Percentiles rank a stretch among this genome's conserved stretches.
These are phyloP conservation scores for Mercenaria mercenaria DNA, from an alignment of 1,140 invertebrate genomes.

Conservation along the genomic window DNA sequence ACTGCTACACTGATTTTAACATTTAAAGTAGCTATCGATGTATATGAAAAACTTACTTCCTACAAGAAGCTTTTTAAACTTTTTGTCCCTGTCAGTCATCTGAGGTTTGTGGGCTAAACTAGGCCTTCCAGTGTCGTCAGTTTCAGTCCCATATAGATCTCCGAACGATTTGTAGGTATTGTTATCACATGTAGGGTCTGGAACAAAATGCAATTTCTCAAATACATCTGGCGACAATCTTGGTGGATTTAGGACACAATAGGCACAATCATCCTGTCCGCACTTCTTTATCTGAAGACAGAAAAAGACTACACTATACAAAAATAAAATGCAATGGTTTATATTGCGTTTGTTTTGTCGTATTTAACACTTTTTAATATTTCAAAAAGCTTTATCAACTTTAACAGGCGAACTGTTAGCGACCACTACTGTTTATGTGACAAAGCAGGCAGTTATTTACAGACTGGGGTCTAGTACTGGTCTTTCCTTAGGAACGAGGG, in stretches of 20 bases:
- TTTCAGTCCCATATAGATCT: slow-evolving; percentile 55
- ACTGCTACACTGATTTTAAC: too few species aligned
- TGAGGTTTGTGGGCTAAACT: neutral
- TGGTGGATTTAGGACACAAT: slow-evolving; percentile 12
- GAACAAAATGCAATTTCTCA: slow-evolving; percentile 32
- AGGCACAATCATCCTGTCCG: neutral
- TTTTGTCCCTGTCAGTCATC: neutral
- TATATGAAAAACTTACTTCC: slow-evolving; percentile 12
- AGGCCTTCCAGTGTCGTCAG: slow-evolving; percentile 45
- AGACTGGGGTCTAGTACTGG: too few species aligned
- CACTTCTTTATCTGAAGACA: slow-evolving; percentile 14
- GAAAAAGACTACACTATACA: neutral
- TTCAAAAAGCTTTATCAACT: neutral
- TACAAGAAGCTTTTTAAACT: slow-evolving; percentile 23
- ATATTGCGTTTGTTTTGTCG: neutral
- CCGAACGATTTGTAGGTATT: slow-evolving; percentile 44
- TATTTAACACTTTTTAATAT: neutral
- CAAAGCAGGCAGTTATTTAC: too few species aligned
- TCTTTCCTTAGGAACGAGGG: too few species aligned
- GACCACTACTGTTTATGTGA: too few species aligned
- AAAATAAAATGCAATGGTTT: neutral
- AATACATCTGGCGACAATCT: slow-evolving; percentile 10
- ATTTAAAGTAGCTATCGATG: too few species aligned
- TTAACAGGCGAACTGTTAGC: too few species aligned
- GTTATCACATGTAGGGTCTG: slow-evolving; percentile 49